Base-by-base conservation (phyloP, 1,140 invertebrate genomes). In the Artemia franciscana region DNA sequence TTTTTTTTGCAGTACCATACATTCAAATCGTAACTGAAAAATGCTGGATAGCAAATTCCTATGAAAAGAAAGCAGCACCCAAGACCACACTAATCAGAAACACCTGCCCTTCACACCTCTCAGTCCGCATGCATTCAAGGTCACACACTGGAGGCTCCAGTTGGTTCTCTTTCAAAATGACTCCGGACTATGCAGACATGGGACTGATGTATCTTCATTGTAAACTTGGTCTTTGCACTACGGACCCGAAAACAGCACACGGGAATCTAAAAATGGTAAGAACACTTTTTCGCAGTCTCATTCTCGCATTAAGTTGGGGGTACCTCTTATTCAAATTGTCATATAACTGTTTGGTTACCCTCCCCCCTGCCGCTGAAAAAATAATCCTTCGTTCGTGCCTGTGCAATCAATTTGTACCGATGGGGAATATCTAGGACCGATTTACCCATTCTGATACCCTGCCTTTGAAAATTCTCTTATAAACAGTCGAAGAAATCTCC, bases 31-130 rank as follows among this genome's bases (percentile, higher is more conserved):
- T 70, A 3, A 66, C 68, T 28, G 69, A 70, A 62, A 66, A 70
- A n/a, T 70, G 69, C 61, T 70, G 69, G 69, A 51, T 70, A 24
- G 67, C 67, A 21, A 66, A 67, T 59, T 66, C 65, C 9, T 67
- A 67, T 7, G 61, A 63, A 57, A 59, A 60, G 9, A 25, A 57
- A 39, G 25, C 39, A 15, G 39, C 61, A 24, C 57, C 64, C 26
- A 58, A 58, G 5, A 26, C 65, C 12, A 15, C 59, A 1, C 65
- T 69, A 4, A 63, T 69, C n/a, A 63, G 66, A 7, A 69, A 70
- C 58, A 69, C 69, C 5, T 70, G 69, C 56, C 65, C 68, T n/a
- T 57, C 65, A n/a, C 63, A 67, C 59, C 23, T 67, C 7, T 69
- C 68, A 2, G 67, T 70, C 9, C 27, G 63, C 25, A 57, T 70